Evolutionary conservation across 2,888 invertebrate species (phyloP), one percentile per base, ranked within the genome.

Genomic region (Caenorhabditis sp.): DNA sequence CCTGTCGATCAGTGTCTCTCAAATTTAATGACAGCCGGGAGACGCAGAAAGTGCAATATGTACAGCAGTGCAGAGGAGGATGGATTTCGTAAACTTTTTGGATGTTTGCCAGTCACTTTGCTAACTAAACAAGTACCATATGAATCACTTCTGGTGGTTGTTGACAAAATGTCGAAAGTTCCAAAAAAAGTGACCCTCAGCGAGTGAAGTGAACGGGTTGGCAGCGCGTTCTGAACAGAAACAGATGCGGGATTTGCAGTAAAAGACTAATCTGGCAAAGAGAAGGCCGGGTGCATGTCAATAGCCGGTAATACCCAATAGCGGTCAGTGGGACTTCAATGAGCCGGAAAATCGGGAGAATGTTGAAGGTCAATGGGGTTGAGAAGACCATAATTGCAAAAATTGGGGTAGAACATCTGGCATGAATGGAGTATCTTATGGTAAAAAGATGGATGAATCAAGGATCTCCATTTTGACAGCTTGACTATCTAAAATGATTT

Each of bases 31-130:
- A 64, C 74, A 75, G 63, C 58, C n/a, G 22, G 16, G 38, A 66
- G 64, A 64, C 58, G 64, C 47, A 66, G 75, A n/a, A 64, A 31
- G 66, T 58, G 66, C 56, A 75, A 75, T 66, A 75, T n/a, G 75
- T 75, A 75, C 75, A 77, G 68, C 77, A 58, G 51, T 41, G 64
- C 38, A 31, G 35, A 35, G 56, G 19, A 26, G 66, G 77, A 77
- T 77, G 69, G 77, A 77, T 77, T 77, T 77, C 77, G 70, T 77
- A 77, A 77, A 77, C 77, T 77, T 61, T 41, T 59, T 22, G 31
- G 26, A 61, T 77, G 77, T 77, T 77, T 77, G 77, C 77, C 63
- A 70, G 77, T 70, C 77, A 77, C 77, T 77, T 77, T 77, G 69
- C 77, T 70, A 77, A 70, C 70, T 70, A 77, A 77, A 69, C 77